Conservation (phyloP, 1,140 invertebrate genomes). For the Nasonia giraulti region DNA sequence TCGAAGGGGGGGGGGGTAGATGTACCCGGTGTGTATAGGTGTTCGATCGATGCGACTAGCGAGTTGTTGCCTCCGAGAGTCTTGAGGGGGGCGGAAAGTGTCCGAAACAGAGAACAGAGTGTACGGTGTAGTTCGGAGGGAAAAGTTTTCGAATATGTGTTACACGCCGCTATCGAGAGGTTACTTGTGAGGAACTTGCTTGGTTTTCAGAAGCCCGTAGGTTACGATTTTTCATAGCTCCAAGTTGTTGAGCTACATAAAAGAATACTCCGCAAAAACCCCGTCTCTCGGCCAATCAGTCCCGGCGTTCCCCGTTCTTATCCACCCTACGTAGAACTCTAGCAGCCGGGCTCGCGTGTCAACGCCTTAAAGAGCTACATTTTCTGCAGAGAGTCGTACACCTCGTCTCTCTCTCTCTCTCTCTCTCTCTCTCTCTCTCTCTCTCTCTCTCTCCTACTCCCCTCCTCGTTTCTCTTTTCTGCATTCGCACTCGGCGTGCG, state of each 20-base stretch:
- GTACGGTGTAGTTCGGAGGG: not conserved
- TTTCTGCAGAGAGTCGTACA: not conserved
- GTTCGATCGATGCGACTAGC: not conserved
- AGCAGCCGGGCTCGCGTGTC: not conserved
- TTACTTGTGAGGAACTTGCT: not conserved
- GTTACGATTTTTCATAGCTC: no score
- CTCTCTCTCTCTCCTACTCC: not conserved
- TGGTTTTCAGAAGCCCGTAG: no score
- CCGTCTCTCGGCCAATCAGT: not conserved
- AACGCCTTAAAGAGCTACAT: slow-evolving; percentile 8
- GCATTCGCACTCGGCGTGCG: slow-evolving; percentile 20
- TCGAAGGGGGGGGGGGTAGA: not conserved
- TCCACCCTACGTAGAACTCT: not conserved
- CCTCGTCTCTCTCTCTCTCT: not conserved
- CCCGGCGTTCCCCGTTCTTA: not conserved
- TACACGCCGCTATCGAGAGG: not conserved
- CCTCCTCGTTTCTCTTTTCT: not conserved
- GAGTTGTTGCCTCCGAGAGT: not conserved
- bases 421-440: not conserved
- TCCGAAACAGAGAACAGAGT: not conserved
- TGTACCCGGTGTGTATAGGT: not conserved
- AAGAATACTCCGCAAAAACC: no score
- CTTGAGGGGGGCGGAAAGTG: not conserved
- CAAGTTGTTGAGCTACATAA: no score
- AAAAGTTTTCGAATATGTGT: not conserved